Conservation (phyloP, 2,797 vertebrate genomes). For the Orestias chungarensis region DNA sequence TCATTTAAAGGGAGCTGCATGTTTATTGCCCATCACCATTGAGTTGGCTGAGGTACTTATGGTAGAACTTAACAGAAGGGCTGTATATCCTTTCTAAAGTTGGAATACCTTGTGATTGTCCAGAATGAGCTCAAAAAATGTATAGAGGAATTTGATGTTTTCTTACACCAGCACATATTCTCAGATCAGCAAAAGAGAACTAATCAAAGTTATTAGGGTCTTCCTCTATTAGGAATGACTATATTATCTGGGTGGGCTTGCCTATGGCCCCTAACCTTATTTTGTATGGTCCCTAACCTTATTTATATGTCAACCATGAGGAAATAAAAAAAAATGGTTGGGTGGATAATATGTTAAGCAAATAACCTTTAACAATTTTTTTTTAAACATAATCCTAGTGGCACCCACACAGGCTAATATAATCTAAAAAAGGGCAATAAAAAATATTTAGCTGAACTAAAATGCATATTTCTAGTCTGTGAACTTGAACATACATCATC, state of each 20-base stretch:
- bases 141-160: background rate
- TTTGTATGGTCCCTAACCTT: too few species aligned
- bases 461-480: background rate
- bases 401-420: background rate
- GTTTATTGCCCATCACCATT: background rate
- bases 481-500: background rate
- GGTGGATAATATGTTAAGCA: slow-evolving; percentile 3
- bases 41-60: background rate
- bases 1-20: too few species aligned
- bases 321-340: slow-evolving; percentile 4
- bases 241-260: background rate
- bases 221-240: background rate
- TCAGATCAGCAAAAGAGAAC: background rate
- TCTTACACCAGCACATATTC: background rate
- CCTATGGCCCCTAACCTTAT: background rate
- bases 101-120: background rate
- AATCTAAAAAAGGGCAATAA: background rate
- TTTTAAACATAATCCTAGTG: slow-evolving; percentile 9
- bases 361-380: slow-evolving; percentile 1
- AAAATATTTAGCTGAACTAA: background rate
- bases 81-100: background rate
- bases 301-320: background rate
- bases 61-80: background rate
- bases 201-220: background rate
- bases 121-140: background rate